A percentile compares a stretch with the other conserved stretches of the same genome.
These are phyloP conservation scores for Rhinopomastus cyanomelas DNA, from an alignment of 2,113 vertebrate species.

Conservation along the genomic window DNA sequence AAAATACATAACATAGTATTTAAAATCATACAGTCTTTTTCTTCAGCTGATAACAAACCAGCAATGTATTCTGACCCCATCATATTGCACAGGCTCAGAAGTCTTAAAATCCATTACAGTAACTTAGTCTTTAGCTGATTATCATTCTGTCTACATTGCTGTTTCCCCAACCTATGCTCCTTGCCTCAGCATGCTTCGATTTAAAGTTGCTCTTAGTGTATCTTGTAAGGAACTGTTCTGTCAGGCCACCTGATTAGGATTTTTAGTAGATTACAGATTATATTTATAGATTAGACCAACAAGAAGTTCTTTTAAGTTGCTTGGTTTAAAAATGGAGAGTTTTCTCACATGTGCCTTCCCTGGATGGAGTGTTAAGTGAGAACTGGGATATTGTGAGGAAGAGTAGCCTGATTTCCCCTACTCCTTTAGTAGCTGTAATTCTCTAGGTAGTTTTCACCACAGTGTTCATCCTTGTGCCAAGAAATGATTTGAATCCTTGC, in stretches of 20 bases:
- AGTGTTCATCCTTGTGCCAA: background rate
- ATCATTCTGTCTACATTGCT: background rate
- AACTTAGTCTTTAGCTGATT: constrained; percentile 22
- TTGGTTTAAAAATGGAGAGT: background rate
- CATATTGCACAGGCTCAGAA: background rate
- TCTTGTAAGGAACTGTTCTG: background rate
- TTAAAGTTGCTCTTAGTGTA: constrained; percentile 33
- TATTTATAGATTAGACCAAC: background rate
- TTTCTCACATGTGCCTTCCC: background rate
- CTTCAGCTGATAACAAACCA: background rate
- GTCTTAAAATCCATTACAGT: background rate
- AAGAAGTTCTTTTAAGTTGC: background rate
- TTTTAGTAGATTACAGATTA: constrained; percentile 9
- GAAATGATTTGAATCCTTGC: background rate
- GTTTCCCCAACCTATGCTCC: constrained; percentile 1
- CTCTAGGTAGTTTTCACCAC: background rate
- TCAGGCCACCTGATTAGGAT: background rate
- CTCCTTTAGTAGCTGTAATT: background rate
- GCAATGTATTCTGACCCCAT: background rate
- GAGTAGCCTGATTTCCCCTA: background rate
- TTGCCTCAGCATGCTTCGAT: background rate
- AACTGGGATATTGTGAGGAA: background rate
- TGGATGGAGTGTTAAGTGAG: background rate
- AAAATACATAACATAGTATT: too few relatives aligned
- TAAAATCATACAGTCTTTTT: background rate